Evolutionary conservation across 2,797 vertebrate species (phyloP).

Genomic region (Tachyglossus aculeatus): DNA sequence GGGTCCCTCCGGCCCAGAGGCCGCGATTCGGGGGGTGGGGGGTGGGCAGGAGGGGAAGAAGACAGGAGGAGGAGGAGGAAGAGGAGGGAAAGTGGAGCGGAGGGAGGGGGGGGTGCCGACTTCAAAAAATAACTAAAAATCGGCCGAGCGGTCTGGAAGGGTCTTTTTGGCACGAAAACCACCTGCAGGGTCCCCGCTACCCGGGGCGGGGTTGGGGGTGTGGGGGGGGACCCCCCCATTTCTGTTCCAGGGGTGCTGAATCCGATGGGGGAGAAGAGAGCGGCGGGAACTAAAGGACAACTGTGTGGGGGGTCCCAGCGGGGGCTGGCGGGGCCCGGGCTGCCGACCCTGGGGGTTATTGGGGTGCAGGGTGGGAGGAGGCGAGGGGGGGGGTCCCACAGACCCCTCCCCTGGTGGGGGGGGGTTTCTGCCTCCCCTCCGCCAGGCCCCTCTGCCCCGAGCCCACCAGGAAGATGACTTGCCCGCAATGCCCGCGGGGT

Average conservation of each 20-base stretch:
- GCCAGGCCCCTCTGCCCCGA: conserved; percentile 42
- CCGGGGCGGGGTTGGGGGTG: conserved; percentile 32
- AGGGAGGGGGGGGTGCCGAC: conserved; percentile 57
- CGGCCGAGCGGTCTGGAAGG: conserved; percentile 47
- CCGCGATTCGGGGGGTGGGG: conserved; percentile 10
- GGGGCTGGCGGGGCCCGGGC: too few relatives aligned
- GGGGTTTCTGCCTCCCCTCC: conserved; percentile 8
- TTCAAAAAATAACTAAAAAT: conserved; percentile 92
- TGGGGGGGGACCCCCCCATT: background rate
- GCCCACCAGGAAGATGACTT: conserved; percentile 22
- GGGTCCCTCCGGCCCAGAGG: conserved; percentile 12
- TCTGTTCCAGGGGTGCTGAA: conserved; percentile 21
- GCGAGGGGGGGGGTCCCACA: too few relatives aligned
- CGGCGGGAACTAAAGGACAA: too few relatives aligned
- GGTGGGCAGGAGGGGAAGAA: conserved; percentile 44
- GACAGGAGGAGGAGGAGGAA: conserved; percentile 46
- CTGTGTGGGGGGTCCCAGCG: too few relatives aligned
- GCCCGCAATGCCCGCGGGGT: conserved; percentile 32
- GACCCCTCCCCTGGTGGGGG: too few relatives aligned
- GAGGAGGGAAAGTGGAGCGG: conserved; percentile 51
- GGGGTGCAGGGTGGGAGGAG: too few relatives aligned
- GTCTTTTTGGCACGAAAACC: conserved; percentile 81
- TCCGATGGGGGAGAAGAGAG: too few relatives aligned
- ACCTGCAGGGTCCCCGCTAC: conserved; percentile 66
- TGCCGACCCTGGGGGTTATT: too few relatives aligned